These are phyloP conservation scores for Asobara japonica DNA, from an alignment of 1,140 invertebrate genomes.

Conservation along the genomic window DNA sequence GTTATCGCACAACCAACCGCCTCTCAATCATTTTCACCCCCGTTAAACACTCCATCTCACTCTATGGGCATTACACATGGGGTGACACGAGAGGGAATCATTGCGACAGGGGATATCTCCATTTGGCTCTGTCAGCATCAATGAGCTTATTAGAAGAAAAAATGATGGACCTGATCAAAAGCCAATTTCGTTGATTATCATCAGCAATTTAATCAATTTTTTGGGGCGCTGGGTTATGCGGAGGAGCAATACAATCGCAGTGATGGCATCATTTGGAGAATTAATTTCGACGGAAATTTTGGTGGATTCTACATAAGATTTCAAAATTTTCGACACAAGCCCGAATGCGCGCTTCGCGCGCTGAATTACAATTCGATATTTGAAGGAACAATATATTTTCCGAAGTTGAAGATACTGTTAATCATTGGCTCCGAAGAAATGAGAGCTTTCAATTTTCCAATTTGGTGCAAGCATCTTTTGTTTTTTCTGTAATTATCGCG, in stretches of 20 bases:
- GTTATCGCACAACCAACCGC: conserved; percentile 1
- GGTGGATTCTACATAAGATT: too few species aligned
- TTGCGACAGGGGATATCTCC: neutral
- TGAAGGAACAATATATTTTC: too few species aligned
- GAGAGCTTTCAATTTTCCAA: too few species aligned
- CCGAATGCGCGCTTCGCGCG: too few species aligned
- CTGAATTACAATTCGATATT: too few species aligned
- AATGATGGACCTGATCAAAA: neutral
- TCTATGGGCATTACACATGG: neutral
- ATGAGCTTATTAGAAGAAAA: neutral
- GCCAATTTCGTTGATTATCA: neutral
- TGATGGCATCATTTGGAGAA: too few species aligned
- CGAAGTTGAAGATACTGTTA: too few species aligned
- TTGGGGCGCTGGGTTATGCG: neutral
- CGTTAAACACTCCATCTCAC: conserved; percentile 7
- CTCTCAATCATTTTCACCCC: conserved; percentile 24
- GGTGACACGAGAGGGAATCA: neutral
- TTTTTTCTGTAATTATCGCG: too few species aligned
- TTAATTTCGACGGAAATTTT: too few species aligned
- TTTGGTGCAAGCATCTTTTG: too few species aligned
- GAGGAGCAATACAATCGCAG: neutral
- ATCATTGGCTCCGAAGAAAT: too few species aligned
- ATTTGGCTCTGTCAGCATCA: neutral
- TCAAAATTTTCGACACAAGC: too few species aligned
- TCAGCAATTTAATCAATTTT: neutral